Conservation (phyloP, 2,888 invertebrate species). For the Acronicta aceris region DNA sequence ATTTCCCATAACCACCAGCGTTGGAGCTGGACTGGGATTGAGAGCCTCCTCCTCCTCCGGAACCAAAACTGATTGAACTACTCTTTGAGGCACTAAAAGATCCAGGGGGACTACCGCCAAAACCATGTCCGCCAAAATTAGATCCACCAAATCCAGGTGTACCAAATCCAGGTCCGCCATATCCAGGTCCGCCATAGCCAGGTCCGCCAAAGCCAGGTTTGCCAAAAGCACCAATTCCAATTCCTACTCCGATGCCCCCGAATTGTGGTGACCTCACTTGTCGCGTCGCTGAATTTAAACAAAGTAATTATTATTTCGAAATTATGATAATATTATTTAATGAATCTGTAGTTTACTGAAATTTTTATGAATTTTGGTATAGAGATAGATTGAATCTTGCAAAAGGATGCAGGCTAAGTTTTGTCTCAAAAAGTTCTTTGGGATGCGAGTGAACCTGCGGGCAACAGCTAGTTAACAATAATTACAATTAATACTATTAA, state of each 20-base stretch:
- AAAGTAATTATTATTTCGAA: neutral
- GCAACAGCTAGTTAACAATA: too few species aligned
- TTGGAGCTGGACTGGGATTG: neutral
- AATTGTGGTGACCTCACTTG: neutral
- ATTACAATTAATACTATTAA: too few species aligned
- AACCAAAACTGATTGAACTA: neutral
- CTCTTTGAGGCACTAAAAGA: neutral
- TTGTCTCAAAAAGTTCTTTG: too few species aligned
- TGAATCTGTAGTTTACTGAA: too few species aligned
- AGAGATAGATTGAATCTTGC: too few species aligned
- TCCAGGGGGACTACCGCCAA: neutral
- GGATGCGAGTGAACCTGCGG: too few species aligned
- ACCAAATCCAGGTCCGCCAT: neutral
- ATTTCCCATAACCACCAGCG: neutral
- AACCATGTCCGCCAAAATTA: neutral
- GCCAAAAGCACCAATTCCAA: neutral
- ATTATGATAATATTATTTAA: too few species aligned
- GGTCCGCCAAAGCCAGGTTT: neutral
- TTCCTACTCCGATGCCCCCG: neutral
- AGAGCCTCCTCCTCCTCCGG: neutral
- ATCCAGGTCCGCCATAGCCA: neutral
- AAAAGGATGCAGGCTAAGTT: too few species aligned
- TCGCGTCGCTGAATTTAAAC: neutral
- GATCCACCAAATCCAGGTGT: too few species aligned
- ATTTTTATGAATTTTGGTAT: too few species aligned